Percentiles rank a stretch among this genome's conserved stretches.
phyloP scores from a whole-genome alignment of 2,888 invertebrate genomes.

The Drosophila infuscata region DNA sequence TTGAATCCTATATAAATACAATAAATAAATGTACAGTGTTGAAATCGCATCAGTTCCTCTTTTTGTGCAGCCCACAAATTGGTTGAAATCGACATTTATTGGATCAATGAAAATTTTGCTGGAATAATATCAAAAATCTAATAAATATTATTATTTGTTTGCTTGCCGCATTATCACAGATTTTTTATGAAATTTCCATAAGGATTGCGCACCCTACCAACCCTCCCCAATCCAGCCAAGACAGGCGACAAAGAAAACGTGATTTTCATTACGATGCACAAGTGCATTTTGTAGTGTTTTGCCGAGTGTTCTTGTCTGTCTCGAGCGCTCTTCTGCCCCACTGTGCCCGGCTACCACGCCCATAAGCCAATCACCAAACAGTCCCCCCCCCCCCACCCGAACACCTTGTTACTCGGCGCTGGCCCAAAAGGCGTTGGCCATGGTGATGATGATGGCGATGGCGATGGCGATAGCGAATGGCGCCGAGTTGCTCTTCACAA shows the following conservation, averaged over 20 bases:
- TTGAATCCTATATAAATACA: neutral
- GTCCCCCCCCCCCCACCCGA: neutral
- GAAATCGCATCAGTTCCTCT: neutral
- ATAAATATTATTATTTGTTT: constrained; percentile 55
- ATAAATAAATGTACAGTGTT: neutral
- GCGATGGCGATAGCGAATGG: constrained; percentile 15
- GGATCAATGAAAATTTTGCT: neutral
- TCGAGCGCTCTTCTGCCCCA: constrained; percentile 59
- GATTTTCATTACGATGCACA: constrained; percentile 76
- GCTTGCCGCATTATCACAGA: constrained; percentile 14
- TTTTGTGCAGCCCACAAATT: neutral
- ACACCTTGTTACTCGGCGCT: constrained; percentile 18
- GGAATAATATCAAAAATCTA: constrained; percentile 26
- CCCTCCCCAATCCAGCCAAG: neutral
- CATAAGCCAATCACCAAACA: neutral
- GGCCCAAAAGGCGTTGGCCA: constrained; percentile 11
- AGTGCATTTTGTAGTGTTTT: constrained; percentile 71
- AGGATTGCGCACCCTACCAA: constrained; percentile 12
- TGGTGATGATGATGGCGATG: constrained; percentile 19
- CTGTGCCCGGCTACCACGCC: neutral
- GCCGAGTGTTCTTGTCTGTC: constrained; percentile 70
- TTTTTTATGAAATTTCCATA: constrained; percentile 32
- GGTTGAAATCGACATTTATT: constrained; percentile 2
- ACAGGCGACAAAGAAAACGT: constrained; percentile 45
- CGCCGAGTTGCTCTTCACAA: constrained; percentile 61